Evolutionary conservation across 2,113 vertebrate genomes (phyloP).

Genomic region (Podarcis muralis): DNA sequence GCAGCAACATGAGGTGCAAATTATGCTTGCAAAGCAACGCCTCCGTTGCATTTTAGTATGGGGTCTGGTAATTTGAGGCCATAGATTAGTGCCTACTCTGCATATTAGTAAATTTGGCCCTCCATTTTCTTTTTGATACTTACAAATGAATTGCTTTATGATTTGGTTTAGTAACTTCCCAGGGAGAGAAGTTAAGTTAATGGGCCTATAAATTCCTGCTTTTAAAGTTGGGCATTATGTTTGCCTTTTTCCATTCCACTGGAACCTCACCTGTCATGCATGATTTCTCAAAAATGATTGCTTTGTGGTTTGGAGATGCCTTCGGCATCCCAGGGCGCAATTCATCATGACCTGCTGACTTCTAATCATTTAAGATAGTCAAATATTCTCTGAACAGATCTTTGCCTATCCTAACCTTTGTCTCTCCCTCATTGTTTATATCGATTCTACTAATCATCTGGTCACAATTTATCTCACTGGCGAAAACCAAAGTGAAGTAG

Average conservation of each 20-base stretch:
- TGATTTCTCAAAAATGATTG: neutral
- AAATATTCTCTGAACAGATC: neutral
- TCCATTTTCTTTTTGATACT: neutral
- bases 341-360: neutral
- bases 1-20: neutral
- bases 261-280: neutral
- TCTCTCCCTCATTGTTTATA: neutral
- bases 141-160: neutral
- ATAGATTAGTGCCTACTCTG: neutral
- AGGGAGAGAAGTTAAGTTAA: neutral
- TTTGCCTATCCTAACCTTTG: neutral
- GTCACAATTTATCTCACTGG: neutral
- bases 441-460: neutral
- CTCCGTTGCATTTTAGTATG: neutral
- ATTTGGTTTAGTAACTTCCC: neutral
- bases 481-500: neutral
- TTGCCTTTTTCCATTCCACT: neutral
- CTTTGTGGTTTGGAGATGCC: neutral
- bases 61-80: neutral
- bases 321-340: neutral
- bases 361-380: conserved; percentile 1
- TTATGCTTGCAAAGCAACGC: neutral
- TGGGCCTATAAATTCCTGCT: neutral
- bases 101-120: neutral
- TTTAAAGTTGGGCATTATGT: neutral